Evolutionary conservation across 2,888 invertebrate genomes (phyloP), one percentile per base, ranked within the genome.

Genomic region (Lithophane ornitopus): DNA sequence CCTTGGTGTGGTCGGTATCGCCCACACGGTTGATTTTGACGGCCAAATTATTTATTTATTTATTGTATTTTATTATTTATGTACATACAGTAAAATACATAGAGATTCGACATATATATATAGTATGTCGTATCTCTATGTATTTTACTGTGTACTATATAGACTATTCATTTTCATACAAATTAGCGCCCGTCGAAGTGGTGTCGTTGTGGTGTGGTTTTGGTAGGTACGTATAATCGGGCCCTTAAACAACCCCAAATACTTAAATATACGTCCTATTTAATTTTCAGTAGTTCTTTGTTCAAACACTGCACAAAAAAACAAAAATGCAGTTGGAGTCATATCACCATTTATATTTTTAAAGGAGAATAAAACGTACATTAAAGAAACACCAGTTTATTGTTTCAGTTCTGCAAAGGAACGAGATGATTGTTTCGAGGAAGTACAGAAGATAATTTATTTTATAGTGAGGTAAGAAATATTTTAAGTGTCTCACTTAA

Each of bases 331-430:
- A 54, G 59, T n/a, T 49, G 14, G 3, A 66, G 7, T 61, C 44
- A 62, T 68, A 58, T 39, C n/a, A 46, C 46, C 56, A 70, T 78
- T 49, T 56, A 49, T 54, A 56, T 70, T 67, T 34, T n/a, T 26
- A 28, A n/a, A 66, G 22, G 52, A 44, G 22, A 63, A 54, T 41
- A n/a, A 74, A 74, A 74, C 3, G 9, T 28, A 63, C 70, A 54
- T 54, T 39, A 73, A 54, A 67, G 6, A 22, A 69, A 46, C 22
- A 9, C 12, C 4, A 12, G 19, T 76, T 56, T 56, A 52, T 39
- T 52, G 12, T 19, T 70, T 58, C 34, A 59, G n/a, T 41, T 46
- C 46, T 3, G 56, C 34, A 68, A 44, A 63, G 54, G 3, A 58
- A 46, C n/a, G 3, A 56, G 28, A 16, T 54, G 22, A 72, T 67